Base-by-base conservation (phyloP, 1,140 invertebrate genomes). In the Physella acuta region DNA sequence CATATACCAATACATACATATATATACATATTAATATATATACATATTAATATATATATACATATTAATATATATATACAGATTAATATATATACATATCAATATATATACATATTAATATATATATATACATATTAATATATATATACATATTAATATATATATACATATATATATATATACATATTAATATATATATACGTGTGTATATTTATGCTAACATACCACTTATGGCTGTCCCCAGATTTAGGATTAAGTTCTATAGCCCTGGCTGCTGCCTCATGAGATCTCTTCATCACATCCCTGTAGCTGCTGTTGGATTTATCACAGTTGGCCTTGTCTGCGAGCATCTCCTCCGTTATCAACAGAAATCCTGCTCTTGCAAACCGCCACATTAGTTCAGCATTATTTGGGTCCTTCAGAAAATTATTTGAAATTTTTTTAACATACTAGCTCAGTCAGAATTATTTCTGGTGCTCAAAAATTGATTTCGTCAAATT, bases 201-300 rank as follows among this genome's bases (percentile, higher is more conserved):
- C 33, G 14, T 33, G 26, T 55, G 26, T 16, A 55, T 16, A 55
- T n/a, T n/a, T n/a, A n/a, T n/a, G n/a, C n/a, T n/a, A n/a, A n/a
- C n/a, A n/a, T 78, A 92, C 91, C 92, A 93, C 84, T 93, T 93
- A 79, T 93, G 91, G 34, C 89, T 86, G 77, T 92, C 87, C 0
- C 88, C 82, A 79, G 88, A 85, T 24, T 86, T 76, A 3, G 86
- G 78, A 71, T 89, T 85, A 2, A 89, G 61, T 70, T 86, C 78
- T 14, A 93, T 76, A 68, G 91, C 86, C 77, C 82, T 80, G 73
- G 88, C 83, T 68, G 90, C 91, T 73, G 87, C 87, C 44, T 88
- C 84, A 49, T 73, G 86, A 88, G 90, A 90, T 87, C 88, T 85
- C 72, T 83, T 82, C 31, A 90, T 79, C 59, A 88, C 82, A 65